Base-by-base conservation (phyloP, 1,140 invertebrate species). In the Forficula auricularia region DNA sequence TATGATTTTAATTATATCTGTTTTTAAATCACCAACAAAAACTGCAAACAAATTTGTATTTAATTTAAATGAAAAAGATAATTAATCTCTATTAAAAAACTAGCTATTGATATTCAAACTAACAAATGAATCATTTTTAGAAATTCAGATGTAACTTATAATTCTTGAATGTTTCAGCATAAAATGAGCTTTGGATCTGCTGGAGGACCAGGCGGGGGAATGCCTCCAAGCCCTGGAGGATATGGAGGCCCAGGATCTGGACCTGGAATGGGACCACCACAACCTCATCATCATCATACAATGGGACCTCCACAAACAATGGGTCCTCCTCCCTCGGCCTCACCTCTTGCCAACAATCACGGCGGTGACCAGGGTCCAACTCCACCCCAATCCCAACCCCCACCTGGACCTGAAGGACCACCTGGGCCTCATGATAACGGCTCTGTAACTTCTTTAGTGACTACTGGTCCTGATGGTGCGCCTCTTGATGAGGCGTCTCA, bases 401-500 rank as follows among this genome's bases (percentile, higher is more conserved):
- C 44, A 54, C 14, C 59, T 33, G 46, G 52, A 19, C 54, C 56
- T 33, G 58, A 54, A 36, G 55, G 51, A 54, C 54, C 45, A 59
- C 52, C 45, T 60, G 63, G 66, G 33, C 62, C 67, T 35, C 65
- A 70, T 54, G 71, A 73, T 48, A 65, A 67, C 48, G 65, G 68
- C 53, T 76, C 79, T 15, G 81, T 84, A 44, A 85, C 82, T n/a
- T 78, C 79, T 36, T 75, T 87, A 41, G 79, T 85, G 50, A 85
- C 82, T 43, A 87, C 83, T 33, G 84, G 84, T 16, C 83, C 84
- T 2, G 84, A 88, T 66, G 84, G 84, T 32, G 73, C 82, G 38
- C 74, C 79, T 18, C 68, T 89, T 45, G 85, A 90, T 60, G 86
- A 90, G 63, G 84, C 79, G 49, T 86, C 82, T 50, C 86, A 90